Base-by-base conservation (phyloP, 37 sponge, comb jelly and placozoan species). In the Crambe crambe region DNA sequence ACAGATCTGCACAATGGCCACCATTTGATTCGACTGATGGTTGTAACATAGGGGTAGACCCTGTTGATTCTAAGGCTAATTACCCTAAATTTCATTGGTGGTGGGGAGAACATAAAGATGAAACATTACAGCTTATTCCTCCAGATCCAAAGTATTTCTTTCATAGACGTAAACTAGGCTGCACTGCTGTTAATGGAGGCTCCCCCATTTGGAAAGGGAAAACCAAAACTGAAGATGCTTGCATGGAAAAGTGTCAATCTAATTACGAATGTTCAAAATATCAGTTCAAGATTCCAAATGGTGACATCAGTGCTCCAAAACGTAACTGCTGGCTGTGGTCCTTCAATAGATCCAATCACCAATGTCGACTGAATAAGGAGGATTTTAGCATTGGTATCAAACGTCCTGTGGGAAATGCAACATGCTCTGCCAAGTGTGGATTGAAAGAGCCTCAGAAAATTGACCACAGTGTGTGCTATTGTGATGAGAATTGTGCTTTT, bases 21-120 rank as follows among this genome's bases (percentile, higher is more conserved):
- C 85, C 85, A 3, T 84, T 84, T 38, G 62, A 62, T 15, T 18
- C 4, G 3, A 43, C 17, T 27, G 85, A 84, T 54, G 56, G 21
- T 10, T 84, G 85, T 54, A 41, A 84, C 25, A 69, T 25, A 42
- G 73, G 73, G 27, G 47, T 27, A 4, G 30, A n/a, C 17, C 25
- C 25, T 38, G 42, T 78, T 12, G 63, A 64, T 39, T n/a, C 68
- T 4, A 64, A 36, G 35, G 44, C 32, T 3, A 78, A 12, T 9
- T 78, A 83, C 63, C 83, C 83, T 21, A 83, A 83, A 65, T 83
- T 83, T 41, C 83, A 83, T 64, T 83, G 83, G 83, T 83, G 83
- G 83, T 83, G 83, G 83, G 69, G 66, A 25, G 51, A 23, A 12
- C 36, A 83, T 30, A 27, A 65, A 29, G 75, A 83, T 31, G 40